Evolutionary conservation across 2,797 vertebrate species (phyloP).

Genomic region (Rhynchonycteris naso): DNA sequence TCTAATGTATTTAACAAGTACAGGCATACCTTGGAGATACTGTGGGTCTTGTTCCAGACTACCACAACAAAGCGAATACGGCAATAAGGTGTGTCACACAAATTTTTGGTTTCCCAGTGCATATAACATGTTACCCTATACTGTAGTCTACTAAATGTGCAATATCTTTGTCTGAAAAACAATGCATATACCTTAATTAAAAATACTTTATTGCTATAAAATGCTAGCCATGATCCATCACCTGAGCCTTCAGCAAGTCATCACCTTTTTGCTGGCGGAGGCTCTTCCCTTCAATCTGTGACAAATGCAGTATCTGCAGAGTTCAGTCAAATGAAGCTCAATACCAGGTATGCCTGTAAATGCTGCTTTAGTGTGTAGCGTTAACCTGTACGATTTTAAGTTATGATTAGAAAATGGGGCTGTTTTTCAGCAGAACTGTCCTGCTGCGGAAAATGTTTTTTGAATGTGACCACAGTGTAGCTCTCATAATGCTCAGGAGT

Average conservation of each 20-base stretch:
- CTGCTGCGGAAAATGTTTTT: background rate
- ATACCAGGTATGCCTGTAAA: background rate
- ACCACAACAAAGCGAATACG: background rate
- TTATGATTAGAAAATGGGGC: constrained; percentile 19
- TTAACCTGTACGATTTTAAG: constrained; percentile 59
- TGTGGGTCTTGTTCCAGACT: background rate
- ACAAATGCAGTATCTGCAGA: background rate
- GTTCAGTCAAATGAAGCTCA: background rate
- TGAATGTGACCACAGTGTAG: background rate
- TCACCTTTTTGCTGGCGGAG: background rate
- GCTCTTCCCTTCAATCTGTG: background rate
- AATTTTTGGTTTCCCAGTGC: background rate
- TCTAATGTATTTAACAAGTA: constrained; percentile 55
- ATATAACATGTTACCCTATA: background rate
- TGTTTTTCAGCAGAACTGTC: constrained; percentile 61
- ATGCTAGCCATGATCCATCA: background rate
- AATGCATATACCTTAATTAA: background rate
- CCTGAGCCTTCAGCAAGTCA: background rate
- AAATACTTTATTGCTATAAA: background rate
- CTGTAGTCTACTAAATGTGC: background rate
- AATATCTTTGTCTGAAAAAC: background rate
- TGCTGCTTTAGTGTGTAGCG: constrained; percentile 41
- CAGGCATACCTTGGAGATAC: background rate
- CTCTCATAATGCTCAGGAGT: constrained; percentile 38
- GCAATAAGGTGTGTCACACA: background rate